Evolutionary conservation across 2,113 vertebrate species (phyloP).

Genomic region (Colossoma macropomum): DNA sequence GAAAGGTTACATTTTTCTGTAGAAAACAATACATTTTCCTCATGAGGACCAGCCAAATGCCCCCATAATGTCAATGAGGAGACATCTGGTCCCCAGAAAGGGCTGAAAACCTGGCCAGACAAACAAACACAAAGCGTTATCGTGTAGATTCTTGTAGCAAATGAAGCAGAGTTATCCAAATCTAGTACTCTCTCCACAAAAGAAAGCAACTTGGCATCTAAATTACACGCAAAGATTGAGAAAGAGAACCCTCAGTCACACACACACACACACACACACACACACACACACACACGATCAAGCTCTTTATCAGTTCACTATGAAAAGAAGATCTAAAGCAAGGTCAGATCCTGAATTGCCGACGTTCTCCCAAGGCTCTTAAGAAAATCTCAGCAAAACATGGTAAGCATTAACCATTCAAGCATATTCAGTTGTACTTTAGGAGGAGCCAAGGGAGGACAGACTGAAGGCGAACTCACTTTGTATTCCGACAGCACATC

Average conservation of each 20-base stretch:
- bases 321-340: neutral
- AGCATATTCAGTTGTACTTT: neutral
- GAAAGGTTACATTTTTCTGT: too few relatives aligned
- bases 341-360: neutral
- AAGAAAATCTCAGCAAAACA: neutral
- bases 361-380: neutral
- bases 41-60: too few relatives aligned
- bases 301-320: neutral
- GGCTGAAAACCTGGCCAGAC: too few relatives aligned
- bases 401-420: neutral
- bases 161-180: neutral
- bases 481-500: neutral
- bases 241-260: too few relatives aligned
- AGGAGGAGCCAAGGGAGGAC: neutral
- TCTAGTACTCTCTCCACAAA: neutral
- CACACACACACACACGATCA: neutral
- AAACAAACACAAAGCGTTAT: too few relatives aligned
- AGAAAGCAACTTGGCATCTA: neutral
- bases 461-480: neutral
- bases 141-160: neutral
- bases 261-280: neutral
- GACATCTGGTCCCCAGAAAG: neutral
- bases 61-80: too few relatives aligned
- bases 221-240: neutral
- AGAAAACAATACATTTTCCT: too few relatives aligned